phyloP scores from a whole-genome alignment of 2,888 invertebrate genomes.

The Scotopteryx bipunctaria region DNA sequence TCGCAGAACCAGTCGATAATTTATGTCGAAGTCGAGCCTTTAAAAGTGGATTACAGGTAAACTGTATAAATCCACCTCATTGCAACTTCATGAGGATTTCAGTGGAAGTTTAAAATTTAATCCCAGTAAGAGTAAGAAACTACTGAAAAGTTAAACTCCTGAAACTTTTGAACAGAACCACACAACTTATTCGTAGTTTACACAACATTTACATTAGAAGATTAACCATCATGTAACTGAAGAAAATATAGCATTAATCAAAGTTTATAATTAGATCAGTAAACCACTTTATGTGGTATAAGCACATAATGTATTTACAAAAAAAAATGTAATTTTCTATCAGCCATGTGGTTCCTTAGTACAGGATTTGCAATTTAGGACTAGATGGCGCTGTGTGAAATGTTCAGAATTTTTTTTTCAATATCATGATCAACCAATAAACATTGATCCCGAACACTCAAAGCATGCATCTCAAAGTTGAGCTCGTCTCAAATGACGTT shows the following conservation, averaged over 20 bases:
- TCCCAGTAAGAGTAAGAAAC: constrained; percentile 67
- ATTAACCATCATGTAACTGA: constrained; percentile 5
- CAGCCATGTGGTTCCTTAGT: too few relatives aligned
- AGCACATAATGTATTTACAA: too few relatives aligned
- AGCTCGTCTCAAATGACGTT: too few relatives aligned
- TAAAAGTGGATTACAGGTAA: constrained; percentile 49
- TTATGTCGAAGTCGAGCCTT: constrained; percentile 16
- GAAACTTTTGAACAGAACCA: constrained; percentile 54
- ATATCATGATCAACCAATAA: too few relatives aligned
- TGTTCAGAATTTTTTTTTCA: too few relatives aligned
- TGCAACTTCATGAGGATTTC: constrained; percentile 71
- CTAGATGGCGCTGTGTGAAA: too few relatives aligned
- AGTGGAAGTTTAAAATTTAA: constrained; percentile 75
- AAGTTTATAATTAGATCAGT: neutral
- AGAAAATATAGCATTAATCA: neutral
- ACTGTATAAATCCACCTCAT: constrained; percentile 68
- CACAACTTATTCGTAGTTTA: constrained; percentile 40
- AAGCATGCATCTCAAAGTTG: too few relatives aligned
- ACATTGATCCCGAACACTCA: too few relatives aligned
- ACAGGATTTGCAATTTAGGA: too few relatives aligned
- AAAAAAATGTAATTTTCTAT: too few relatives aligned
- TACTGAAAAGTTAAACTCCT: constrained; percentile 69
- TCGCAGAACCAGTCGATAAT: constrained; percentile 3
- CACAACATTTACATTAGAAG: constrained; percentile 3
- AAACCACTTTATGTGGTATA: too few relatives aligned